Base-by-base conservation (phyloP, 2,113 vertebrate species). In the Empidonax alnorum region DNA sequence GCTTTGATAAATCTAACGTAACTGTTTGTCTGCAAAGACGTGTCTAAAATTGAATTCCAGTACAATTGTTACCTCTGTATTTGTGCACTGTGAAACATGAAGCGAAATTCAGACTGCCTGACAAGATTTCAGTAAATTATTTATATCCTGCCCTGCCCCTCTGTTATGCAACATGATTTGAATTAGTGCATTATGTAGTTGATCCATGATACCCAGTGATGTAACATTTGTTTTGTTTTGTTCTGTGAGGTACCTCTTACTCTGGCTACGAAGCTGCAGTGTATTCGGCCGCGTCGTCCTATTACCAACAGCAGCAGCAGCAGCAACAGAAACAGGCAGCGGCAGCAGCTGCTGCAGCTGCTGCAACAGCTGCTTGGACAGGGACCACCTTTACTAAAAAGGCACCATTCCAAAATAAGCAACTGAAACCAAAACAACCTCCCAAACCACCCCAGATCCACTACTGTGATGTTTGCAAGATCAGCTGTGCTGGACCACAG, bases 401-500 rank as follows among this genome's bases (percentile, higher is more conserved):
- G 97, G 92, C 98, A 71, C 98, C 99, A 94, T 99, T 99, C 98
- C 99, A 99, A 98, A 99, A 98, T 95, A 99, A 99, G 96, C 99
- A 99, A 95, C 98, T 99, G 80, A 99, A 99, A 95, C 99, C 99
- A 95, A 99, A 99, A 80, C 99, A 99, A 94, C 99, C 99, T 27
- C 99, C 99, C 63, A 99, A 99, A 95, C 99, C 99, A 3, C 99
- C 99, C 49, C 99, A 99, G 98, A 99, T 99, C 97, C 99, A 99
- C 97, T 99, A 99, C 96, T 99, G 99, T 96, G 99, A 99, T 10
- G 99, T 99, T 92, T 99, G 99, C 96, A 99, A 99, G 98, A 99
- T 99, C 98, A 99, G 99, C 98, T 99, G 99, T 98, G 99, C 99
- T 81, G 99, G 99, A 96, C 99, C 99, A 42, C 99, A 99, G 99